A percentile compares a stretch with the other conserved stretches of the same genome.
phyloP scores from a whole-genome alignment of 2,797 vertebrate genomes.

The Crocodylus rhombifer region DNA sequence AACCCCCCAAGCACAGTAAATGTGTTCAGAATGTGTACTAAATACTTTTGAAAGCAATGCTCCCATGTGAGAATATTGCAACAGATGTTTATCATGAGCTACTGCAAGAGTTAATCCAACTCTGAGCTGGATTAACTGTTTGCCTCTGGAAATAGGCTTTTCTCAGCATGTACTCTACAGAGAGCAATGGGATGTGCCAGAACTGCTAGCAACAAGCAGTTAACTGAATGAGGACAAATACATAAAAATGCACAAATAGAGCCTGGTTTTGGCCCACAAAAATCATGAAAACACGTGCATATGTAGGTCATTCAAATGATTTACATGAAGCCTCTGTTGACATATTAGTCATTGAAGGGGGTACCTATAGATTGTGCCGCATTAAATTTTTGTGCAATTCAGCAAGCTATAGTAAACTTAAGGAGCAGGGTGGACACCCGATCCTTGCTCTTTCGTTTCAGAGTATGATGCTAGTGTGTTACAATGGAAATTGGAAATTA shows the following conservation, averaged over 20 bases:
- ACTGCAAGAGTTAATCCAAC: slow-evolving; percentile 55
- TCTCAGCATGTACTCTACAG: neutral
- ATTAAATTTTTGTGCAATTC: neutral
- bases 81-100: slow-evolving; percentile 68
- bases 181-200: slow-evolving; percentile 19
- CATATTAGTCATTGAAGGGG: slow-evolving; percentile 16
- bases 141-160: slow-evolving; percentile 33
- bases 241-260: slow-evolving; percentile 34
- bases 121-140: slow-evolving; percentile 37
- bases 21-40: neutral
- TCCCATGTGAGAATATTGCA: slow-evolving; percentile 58
- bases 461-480: neutral
- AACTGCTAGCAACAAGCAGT: slow-evolving; percentile 38
- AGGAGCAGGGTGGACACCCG: rapidly evolving
- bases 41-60: slow-evolving; percentile 55
- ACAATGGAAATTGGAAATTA: neutral
- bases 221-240: neutral
- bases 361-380: neutral
- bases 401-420: neutral
- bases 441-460: neutral
- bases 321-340: slow-evolving; percentile 55
- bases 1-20: neutral
- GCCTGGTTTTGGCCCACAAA: slow-evolving; percentile 38
- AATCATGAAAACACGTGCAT: slow-evolving; percentile 57
- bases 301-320: slow-evolving; percentile 38